Percentiles rank a stretch among this genome's conserved stretches.
These are phyloP conservation scores for Mustela nigripes DNA, from an alignment of 2,113 vertebrate genomes.

Conservation along the genomic window DNA sequence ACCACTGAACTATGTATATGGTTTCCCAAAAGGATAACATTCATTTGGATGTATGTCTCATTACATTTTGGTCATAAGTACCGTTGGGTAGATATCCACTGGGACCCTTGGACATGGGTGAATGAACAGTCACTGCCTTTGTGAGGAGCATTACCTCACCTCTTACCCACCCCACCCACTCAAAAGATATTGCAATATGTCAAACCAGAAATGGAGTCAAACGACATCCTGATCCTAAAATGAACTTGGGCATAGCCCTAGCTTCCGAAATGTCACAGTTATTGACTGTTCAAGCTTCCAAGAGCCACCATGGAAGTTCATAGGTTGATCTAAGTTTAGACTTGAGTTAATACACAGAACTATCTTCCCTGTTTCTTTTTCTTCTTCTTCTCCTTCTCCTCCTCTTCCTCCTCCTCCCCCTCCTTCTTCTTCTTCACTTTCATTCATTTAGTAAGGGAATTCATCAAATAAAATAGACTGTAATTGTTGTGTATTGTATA, in stretches of 20 bases:
- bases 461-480: background rate
- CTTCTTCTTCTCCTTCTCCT: background rate
- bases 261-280: background rate
- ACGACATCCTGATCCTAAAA: background rate
- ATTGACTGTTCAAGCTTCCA: background rate
- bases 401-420: too few species aligned
- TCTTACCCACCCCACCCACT: background rate
- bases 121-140: background rate
- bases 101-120: background rate
- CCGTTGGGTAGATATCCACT: background rate
- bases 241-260: background rate
- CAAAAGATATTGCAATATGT: background rate
- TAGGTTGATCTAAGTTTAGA: constrained; percentile 32
- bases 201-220: constrained; percentile 24
- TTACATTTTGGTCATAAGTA: background rate
- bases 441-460: background rate
- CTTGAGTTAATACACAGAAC: background rate
- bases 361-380: background rate
- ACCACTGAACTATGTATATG: background rate
- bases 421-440: background rate
- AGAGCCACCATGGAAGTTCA: background rate
- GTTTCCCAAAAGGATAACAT: background rate
- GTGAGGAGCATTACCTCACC: background rate
- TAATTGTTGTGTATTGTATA: background rate
- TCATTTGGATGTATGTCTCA: background rate